Evolutionary conservation across 2,888 invertebrate species (phyloP).

Genomic region (Gymnocheta viridis): DNA sequence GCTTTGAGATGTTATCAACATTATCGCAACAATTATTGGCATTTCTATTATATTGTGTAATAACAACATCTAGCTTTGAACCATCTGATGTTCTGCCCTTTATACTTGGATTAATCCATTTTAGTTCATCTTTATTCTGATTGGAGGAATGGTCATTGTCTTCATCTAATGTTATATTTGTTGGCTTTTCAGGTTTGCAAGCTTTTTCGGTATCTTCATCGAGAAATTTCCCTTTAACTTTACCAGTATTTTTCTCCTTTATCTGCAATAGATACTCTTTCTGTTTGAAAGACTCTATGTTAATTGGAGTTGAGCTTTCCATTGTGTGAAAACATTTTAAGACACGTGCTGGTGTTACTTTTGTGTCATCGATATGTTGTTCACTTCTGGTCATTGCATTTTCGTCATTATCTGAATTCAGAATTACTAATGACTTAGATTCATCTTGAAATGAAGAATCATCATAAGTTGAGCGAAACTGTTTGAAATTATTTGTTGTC

Average conservation of each 20-base stretch:
- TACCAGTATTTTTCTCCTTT: not conserved
- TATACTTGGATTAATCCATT: slow-evolving; percentile 83
- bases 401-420: slow-evolving; percentile 26
- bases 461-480: slow-evolving; percentile 48
- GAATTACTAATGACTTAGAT: not conserved
- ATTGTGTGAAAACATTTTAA: not conserved
- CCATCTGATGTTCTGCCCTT: slow-evolving; percentile 54
- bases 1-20: not conserved
- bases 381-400: not conserved
- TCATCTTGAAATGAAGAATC: slow-evolving; percentile 10
- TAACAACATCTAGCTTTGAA: slow-evolving; percentile 71
- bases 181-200: not conserved
- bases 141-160: not conserved
- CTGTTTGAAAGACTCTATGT: too few relatives aligned
- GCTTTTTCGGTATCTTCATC: not conserved
- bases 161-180: not conserved
- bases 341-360: not conserved
- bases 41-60: not conserved
- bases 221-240: not conserved
- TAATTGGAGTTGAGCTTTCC: slow-evolving; percentile 63
- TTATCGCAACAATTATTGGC: not conserved
- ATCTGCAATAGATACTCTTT: not conserved
- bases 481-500: slow-evolving; percentile 63
- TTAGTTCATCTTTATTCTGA: slow-evolving; percentile 78
- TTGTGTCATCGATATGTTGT: not conserved